Conservation (phyloP, 1,140 invertebrate genomes). For the Cepaea nemoralis region DNA sequence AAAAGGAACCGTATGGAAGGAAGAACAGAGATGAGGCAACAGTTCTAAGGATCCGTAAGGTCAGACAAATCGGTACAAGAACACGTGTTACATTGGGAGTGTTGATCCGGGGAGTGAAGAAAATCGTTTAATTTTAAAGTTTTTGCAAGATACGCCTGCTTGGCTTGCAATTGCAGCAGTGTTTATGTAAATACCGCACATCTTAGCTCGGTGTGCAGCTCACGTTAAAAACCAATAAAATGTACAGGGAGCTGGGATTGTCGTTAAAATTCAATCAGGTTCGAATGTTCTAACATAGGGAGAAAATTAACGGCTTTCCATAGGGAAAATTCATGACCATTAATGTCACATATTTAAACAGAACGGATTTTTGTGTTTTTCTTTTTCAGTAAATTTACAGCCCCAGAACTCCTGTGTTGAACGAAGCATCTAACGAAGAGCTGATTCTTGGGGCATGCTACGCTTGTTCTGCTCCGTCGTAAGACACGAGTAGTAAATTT, state of each 20-base stretch:
- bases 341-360: constrained; percentile 8
- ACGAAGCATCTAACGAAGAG: neutral
- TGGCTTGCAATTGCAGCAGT: neutral
- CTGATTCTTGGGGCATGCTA: neutral
- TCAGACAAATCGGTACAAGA: constrained; percentile 15
- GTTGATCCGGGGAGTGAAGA: constrained; percentile 1
- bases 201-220: neutral
- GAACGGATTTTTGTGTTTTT: neutral
- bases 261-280: constrained; percentile 16
- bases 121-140: constrained; percentile 6
- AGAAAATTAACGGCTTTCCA: neutral
- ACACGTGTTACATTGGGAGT: neutral
- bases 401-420: neutral
- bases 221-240: neutral
- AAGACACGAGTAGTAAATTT: neutral
- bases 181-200: constrained; percentile 3
- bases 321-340: constrained; percentile 9
- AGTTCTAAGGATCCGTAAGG: neutral
- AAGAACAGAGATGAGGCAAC: neutral
- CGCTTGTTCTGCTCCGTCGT: neutral
- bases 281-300: neutral
- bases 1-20: neutral
- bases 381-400: too few species aligned
- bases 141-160: neutral
- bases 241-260: neutral